Percentiles rank a stretch among this genome's conserved stretches.
Conservation (phyloP, 2,113 vertebrate genomes). For the Coracopsis vasa region DNA sequence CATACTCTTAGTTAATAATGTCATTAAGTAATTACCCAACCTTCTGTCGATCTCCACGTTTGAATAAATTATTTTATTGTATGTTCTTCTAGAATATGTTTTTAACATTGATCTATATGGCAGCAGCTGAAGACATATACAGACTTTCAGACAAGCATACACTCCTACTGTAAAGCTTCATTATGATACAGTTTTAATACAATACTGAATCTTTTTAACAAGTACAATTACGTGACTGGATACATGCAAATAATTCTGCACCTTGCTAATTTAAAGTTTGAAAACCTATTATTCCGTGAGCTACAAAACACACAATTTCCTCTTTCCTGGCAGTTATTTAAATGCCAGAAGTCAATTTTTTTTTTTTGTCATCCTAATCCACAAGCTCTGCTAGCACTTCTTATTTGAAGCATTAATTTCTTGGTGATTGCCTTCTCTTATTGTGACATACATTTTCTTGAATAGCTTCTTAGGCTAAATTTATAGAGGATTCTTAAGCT, state of each 20-base stretch:
- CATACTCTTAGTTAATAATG: not conserved
- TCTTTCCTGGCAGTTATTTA: not conserved
- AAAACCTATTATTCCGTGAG: not conserved
- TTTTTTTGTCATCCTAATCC: not conserved
- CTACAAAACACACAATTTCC: not conserved
- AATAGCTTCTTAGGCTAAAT: not conserved
- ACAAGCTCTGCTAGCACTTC: not conserved
- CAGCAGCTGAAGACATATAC: not conserved
- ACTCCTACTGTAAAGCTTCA: not conserved
- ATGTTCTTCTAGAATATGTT: not conserved
- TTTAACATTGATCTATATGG: not conserved
- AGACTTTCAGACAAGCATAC: not conserved
- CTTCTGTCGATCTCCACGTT: not conserved
- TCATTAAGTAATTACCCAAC: not conserved
- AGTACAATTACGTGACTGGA: not conserved
- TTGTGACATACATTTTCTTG: not conserved
- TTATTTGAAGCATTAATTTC: not conserved
- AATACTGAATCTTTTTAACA: not conserved
- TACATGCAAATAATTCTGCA: not conserved
- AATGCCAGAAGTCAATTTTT: not conserved
- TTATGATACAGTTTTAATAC: not conserved
- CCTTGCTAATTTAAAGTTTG: not conserved
- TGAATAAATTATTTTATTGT: not conserved
- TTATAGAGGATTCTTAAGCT: not conserved
- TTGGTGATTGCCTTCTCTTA: not conserved